Base-by-base conservation (phyloP, 2,113 vertebrate genomes). In the Balaeniceps rex region DNA sequence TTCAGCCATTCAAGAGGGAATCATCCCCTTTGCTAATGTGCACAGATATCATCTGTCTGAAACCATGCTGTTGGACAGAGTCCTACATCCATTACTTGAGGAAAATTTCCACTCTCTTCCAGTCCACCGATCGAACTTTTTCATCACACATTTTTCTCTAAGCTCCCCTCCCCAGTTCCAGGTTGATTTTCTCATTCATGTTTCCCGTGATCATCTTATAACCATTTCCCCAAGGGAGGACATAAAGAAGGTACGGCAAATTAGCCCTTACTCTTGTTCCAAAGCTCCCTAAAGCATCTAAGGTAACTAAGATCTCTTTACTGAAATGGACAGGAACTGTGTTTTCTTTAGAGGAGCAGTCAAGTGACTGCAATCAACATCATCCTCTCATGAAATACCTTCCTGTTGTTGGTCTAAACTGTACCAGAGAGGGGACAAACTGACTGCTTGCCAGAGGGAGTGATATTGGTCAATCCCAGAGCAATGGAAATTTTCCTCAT, bases 401-500 rank as follows among this genome's bases (percentile, higher is more conserved):
- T 72, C 68, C 72, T 58, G 47, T 12, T 94, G n/a, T 40, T 57
- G 47, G 40, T 57, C 70, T 83, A 1, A 87, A 69, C 36, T 64
- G 66, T 70, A 25, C 55, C 70, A 87, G 70, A 63, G 42, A 80
- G 55, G 66, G n/a, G 74, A 79, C 65, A 93, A 94, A 87, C 33
- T 42, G 47, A 44, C 77, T 83, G 9, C 49, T 76, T 90, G 71
- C 71, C 84, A 90, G 46, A 83, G 29, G 19, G 18, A 85, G 12
- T 34, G 78, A 80, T 69, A 72, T 7, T 72, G 49, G 89, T 70
- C 70, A 94, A 3, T 29, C 71, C 55, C 55, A 83, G 33, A 83
- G 94, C 63, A 87, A 83, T 68, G 78, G 93, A 94, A 97, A 94
- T 80, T 96, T 96, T 95, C 57, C 71, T 95, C 57, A 88, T 91